These are phyloP conservation scores for Cantharis lateralis DNA, from an alignment of 2,888 invertebrate genomes.

Conservation along the genomic window DNA sequence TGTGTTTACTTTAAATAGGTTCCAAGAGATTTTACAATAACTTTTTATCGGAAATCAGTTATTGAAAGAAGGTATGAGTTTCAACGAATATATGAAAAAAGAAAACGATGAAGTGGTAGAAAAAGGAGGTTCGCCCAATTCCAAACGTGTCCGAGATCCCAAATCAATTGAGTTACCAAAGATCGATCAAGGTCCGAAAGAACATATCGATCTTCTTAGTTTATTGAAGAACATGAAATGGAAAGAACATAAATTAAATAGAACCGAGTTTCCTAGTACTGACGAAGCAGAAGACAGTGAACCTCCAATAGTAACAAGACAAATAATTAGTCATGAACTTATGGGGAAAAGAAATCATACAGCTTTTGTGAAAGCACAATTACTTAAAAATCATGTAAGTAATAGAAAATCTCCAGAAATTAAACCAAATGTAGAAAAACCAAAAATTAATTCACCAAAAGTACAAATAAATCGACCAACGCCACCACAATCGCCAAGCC, in stretches of 20 bases:
- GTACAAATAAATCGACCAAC: neutral
- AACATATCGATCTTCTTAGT: neutral
- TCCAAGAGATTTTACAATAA: neutral
- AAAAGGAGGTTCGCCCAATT: too few relatives aligned
- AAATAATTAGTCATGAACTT: neutral
- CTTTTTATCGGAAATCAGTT: neutral
- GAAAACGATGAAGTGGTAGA: neutral
- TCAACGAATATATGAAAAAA: neutral
- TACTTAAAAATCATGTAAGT: neutral
- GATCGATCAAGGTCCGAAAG: neutral
- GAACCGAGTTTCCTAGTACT: neutral
- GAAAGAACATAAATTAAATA: neutral
- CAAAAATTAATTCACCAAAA: neutral
- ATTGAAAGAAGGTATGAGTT: neutral
- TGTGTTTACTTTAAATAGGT: neutral
- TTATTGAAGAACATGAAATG: neutral
- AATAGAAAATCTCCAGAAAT: neutral
- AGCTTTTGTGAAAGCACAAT: neutral
- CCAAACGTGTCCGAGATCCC: neutral
- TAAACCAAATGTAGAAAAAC: neutral
- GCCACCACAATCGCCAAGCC: neutral
- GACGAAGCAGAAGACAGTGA: neutral
- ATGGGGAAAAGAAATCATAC: neutral
- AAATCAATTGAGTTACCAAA: neutral
- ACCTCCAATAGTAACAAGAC: neutral